These are phyloP conservation scores for Nomada hirtipes DNA, from an alignment of 2,888 invertebrate genomes.

Conservation along the genomic window DNA sequence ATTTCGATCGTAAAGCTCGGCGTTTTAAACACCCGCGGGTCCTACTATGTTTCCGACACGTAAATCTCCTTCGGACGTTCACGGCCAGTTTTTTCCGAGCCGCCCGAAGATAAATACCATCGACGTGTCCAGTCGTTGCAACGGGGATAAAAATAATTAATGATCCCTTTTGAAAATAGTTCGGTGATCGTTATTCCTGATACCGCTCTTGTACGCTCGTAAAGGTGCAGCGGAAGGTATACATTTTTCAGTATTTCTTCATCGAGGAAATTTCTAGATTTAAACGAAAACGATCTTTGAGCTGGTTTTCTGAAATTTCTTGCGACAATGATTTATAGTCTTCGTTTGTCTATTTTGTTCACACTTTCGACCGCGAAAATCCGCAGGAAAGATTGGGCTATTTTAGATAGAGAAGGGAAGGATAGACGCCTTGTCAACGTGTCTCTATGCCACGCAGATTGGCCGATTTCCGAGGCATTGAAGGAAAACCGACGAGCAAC, in stretches of 20 bases:
- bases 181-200: too few species aligned
- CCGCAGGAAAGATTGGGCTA: too few species aligned
- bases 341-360: not conserved
- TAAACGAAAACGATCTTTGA: too few species aligned
- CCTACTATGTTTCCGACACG: not conserved
- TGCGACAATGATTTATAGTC: too few species aligned
- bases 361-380: not conserved
- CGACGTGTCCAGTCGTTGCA: not conserved
- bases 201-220: too few species aligned
- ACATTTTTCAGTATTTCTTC: too few species aligned
- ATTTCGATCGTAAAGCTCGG: not conserved
- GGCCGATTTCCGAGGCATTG: conserved; percentile 35
- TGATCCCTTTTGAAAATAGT: too few species aligned
- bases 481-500: conserved; percentile 10
- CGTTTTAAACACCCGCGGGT: not conserved
- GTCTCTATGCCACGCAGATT: conserved; percentile 9
- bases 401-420: not conserved
- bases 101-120: not conserved
- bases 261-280: too few species aligned
- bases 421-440: not conserved
- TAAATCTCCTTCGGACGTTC: conserved; percentile 8
- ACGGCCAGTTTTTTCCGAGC: not conserved
- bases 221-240: too few species aligned
- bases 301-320: too few species aligned
- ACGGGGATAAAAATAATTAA: not conserved